Evolutionary conservation across 1,140 invertebrate genomes (phyloP), one percentile per base, ranked within the genome.

Genomic region (Hetaerina americana): DNA sequence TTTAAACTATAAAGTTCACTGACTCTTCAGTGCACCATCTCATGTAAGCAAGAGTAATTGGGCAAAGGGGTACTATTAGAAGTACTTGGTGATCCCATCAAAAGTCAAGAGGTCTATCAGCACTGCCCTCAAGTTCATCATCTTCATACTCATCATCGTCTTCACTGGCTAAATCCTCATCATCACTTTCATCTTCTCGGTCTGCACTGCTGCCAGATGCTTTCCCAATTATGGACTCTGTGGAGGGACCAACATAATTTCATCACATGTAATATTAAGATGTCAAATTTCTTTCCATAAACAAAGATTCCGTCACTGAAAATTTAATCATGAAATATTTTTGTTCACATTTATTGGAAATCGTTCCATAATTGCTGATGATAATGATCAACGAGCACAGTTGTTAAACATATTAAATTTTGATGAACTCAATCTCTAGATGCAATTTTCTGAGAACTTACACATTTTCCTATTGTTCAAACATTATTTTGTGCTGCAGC

Each of bases 51-150:
- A 57, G 40, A 57, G 40, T n/a, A 57, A 57, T 57, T 57, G 40
- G 40, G 40, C 15, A 10, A 57, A 57, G 40, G 40, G 40, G 15
- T 18, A n/a, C 22, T 5, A 57, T 57, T 57, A 18, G 40, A 57
- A 57, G 40, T 57, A n/a, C 40, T 57, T 57, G 22, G 40, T 18
- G 40, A 57, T 57, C 40, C 22, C 40, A 57, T 85, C 90, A 92
- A 79, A 92, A 91, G 79, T 91, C 89, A 74, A 90, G 80, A 29
- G 90, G 88, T 80, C 89, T 88, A 82, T 92, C 89, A 72, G 89
- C 90, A 70, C 90, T 91, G 27, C 90, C 90, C 78, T 92, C 90
- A 72, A 89, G 81, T 74, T 89, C 88, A 75, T 89, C 85, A 29
- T 85, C 88, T 69, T 88, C 87, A 75, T 89, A 88, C 75, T 90